Evolutionary conservation across 2,888 invertebrate species (phyloP).

Genomic region (Portevinia maculata): DNA sequence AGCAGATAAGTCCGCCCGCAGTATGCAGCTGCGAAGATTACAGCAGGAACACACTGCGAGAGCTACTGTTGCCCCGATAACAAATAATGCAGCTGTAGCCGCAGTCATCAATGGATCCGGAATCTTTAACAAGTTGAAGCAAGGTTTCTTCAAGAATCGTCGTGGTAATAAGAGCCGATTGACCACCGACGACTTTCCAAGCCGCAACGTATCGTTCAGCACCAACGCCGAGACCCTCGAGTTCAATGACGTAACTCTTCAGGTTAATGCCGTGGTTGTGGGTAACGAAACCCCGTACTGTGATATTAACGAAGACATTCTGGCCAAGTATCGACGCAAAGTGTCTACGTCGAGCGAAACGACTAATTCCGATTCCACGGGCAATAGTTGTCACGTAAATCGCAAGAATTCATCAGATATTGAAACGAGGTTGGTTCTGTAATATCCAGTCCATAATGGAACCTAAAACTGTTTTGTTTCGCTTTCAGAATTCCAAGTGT

Average conservation of each 20-base stretch:
- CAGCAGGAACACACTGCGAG: constrained; percentile 76
- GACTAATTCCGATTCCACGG: constrained; percentile 82
- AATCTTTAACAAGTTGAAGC: constrained; percentile 89
- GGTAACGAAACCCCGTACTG: constrained; percentile 78
- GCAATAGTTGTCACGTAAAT: constrained; percentile 78
- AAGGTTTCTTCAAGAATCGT: constrained; percentile 87
- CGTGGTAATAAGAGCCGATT: constrained; percentile 83
- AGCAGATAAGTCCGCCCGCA: constrained; percentile 88
- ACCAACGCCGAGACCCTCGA: constrained; percentile 77
- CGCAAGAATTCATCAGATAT: constrained; percentile 79
- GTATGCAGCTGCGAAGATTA: constrained; percentile 83
- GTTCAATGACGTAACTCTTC: constrained; percentile 52
- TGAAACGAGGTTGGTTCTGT: constrained; percentile 80
- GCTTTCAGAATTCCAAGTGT: constrained; percentile 76
- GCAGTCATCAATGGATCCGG: constrained; percentile 83
- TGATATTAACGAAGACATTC: constrained; percentile 95
- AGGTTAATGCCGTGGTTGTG: constrained; percentile 46
- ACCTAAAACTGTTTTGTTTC: no score
- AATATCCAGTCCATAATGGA: no score
- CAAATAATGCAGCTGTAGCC: constrained; percentile 33
- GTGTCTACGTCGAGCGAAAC: constrained; percentile 85
- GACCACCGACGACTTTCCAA: constrained; percentile 73
- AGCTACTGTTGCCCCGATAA: constrained; percentile 23
- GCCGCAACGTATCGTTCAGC: constrained; percentile 80
- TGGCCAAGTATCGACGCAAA: constrained; percentile 94